Base-by-base conservation (phyloP, 2,797 vertebrate genomes). In the Strix occidentalis region DNA sequence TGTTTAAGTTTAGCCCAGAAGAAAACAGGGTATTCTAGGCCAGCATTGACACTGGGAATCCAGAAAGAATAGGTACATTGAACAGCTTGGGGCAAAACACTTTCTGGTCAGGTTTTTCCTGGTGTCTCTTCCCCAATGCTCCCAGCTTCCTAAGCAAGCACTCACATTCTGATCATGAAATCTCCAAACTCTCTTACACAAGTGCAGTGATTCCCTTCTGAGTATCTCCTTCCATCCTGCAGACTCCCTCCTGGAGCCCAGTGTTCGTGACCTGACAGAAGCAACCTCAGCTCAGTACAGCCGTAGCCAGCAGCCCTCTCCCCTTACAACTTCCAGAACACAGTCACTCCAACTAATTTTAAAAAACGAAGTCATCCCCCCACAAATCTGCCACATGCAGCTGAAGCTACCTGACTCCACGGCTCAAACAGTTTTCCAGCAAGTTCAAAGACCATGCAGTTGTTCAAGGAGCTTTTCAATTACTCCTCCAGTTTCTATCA, bases 401-500 rank as follows among this genome's bases (percentile, higher is more conserved):
- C 79, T 85, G 72, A 92, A 89, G 81, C 64, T 92, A 91, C 81
- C 84, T 58, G 90, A 91, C 68, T 71, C 87, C 84, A 69, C 3
- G 6, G 81, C 58, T 81, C 69, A 46, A 69, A 39, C 76, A 89
- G 81, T 37, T 85, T 57, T 43, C 45, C 61, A 79, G 20, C 46
- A 79, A 94, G 84, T 89, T 95, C 86, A 94, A 94, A 96, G 90
- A 58, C 69, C 0, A 1, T 54, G 77, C 89, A 87, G 91, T 83
- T 94, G 71, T 93, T 85, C 35, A 1, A 92, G 84, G 13, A 96
- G 87, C 70, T 87, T 93, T 91, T 86, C 78, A 92, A 78, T 72
- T 66, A 91, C 91, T 90, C 85, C 84, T 95, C 70, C 69, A 25
- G 78, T 91, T 95, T 94, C 92, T 58, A 46, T 68, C 86, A 58